phyloP scores from a whole-genome alignment of 2,113 vertebrate genomes.

The Nesogale talazaci region DNA sequence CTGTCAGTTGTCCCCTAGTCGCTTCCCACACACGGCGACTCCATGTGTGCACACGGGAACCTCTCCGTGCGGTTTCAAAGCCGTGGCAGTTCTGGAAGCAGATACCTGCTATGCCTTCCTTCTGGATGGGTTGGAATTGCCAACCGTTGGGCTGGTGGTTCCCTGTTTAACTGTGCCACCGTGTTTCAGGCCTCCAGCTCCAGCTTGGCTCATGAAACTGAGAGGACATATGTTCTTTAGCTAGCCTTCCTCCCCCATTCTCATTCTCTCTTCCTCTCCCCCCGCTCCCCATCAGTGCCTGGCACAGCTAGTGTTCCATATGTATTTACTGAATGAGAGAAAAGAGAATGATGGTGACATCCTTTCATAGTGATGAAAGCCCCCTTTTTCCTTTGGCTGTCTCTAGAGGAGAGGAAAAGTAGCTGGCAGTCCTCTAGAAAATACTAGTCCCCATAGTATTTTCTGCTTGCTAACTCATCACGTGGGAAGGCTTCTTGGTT shows the following conservation, averaged over 20 bases:
- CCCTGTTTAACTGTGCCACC: neutral
- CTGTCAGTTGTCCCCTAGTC: neutral
- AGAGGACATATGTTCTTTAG: neutral
- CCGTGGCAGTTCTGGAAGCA: neutral
- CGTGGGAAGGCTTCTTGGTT: slow-evolving; percentile 1
- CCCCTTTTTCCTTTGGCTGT: slow-evolving; percentile 9
- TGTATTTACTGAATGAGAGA: slow-evolving; percentile 11
- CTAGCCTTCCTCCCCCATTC: neutral
- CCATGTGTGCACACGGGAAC: neutral
- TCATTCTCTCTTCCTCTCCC: neutral
- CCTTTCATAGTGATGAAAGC: slow-evolving; percentile 6
- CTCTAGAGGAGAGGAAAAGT: neutral
- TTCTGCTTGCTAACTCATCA: slow-evolving; percentile 35
- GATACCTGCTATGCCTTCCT: neutral
- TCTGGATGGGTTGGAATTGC: neutral
- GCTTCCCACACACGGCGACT: neutral
- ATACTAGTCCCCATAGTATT: neutral
- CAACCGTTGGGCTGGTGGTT: neutral
- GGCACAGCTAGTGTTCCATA: neutral
- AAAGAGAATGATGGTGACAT: slow-evolving; percentile 41
- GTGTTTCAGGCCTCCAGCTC: neutral
- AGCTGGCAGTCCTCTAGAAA: slow-evolving; percentile 8
- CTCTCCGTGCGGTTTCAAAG: neutral
- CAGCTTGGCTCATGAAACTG: neutral
- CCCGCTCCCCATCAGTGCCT: neutral